These are phyloP conservation scores for Platycheirus rosarum DNA, from an alignment of 2,888 invertebrate genomes.

Conservation along the genomic window DNA sequence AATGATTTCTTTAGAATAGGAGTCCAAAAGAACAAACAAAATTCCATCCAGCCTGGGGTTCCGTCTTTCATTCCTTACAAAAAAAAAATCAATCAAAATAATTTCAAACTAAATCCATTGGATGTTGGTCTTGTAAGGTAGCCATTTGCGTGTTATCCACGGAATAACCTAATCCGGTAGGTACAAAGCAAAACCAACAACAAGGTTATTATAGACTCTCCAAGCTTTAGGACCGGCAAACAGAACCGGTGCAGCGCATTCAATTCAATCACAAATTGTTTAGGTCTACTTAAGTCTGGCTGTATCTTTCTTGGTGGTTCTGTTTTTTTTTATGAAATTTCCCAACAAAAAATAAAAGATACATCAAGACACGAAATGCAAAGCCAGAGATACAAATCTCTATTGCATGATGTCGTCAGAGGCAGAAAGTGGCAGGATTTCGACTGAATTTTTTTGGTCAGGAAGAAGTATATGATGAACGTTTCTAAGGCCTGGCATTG, in stretches of 20 bases:
- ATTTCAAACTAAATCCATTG: constrained; percentile 17
- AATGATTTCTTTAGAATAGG: constrained; percentile 30
- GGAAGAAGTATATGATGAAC: constrained; percentile 6
- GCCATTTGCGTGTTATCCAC: constrained; percentile 46
- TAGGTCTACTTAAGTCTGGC: not conserved
- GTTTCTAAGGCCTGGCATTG: constrained; percentile 9
- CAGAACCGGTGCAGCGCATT: constrained; percentile 12
- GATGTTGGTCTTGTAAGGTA: constrained; percentile 6
- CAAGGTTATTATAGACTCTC: too few species aligned
- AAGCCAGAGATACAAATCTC: constrained; percentile 41
- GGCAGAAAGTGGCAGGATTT: constrained; percentile 37
- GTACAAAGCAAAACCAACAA: too few species aligned
- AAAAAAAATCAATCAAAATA: constrained; percentile 5
- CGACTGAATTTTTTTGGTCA: constrained; percentile 10
- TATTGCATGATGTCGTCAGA: constrained; percentile 45
- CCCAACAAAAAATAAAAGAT: constrained; percentile 3
- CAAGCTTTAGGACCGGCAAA: not conserved
- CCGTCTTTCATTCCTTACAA: not conserved
- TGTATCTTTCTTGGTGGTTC: not conserved
- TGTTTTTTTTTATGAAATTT: not conserved
- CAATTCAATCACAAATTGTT: constrained; percentile 35
- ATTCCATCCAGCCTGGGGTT: not conserved
- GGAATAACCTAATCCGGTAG: constrained; percentile 15
- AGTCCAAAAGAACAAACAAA: constrained; percentile 5
- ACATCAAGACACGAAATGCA: constrained; percentile 24